These are phyloP conservation scores for Poeciliopsis presidionis DNA, from an alignment of 2,797 vertebrate species.

Conservation along the genomic window DNA sequence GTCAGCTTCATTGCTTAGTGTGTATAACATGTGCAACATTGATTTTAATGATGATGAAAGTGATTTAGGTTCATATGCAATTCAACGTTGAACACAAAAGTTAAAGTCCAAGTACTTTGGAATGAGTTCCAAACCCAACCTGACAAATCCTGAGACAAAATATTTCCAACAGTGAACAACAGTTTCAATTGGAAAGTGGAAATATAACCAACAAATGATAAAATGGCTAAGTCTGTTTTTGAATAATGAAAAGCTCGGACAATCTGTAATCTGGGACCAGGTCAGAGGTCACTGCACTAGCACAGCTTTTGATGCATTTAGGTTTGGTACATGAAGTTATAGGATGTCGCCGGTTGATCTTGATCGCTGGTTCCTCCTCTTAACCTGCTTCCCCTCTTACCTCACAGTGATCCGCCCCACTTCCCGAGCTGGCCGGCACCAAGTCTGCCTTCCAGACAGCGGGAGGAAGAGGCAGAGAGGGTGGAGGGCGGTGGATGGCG, in stretches of 20 bases:
- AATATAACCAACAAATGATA: neutral
- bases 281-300: constrained; percentile 18
- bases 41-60: neutral
- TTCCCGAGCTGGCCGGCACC: constrained; percentile 33
- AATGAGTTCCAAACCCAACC: neutral
- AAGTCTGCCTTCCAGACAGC: constrained; percentile 41
- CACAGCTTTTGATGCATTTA: constrained; percentile 6
- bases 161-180: neutral
- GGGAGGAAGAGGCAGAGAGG: neutral
- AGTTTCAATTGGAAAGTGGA: neutral
- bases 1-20: neutral
- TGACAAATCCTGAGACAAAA: neutral
- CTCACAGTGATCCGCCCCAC: constrained; percentile 57
- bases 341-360: constrained; percentile 53
- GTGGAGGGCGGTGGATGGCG: constrained; percentile 21
- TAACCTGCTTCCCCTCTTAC: constrained; percentile 61
- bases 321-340: constrained; percentile 37
- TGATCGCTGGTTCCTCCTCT: constrained; percentile 62
- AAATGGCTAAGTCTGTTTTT: neutral
- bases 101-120: neutral
- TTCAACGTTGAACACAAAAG: neutral
- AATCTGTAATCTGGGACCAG: constrained; percentile 30
- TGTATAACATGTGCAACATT: neutral
- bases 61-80: neutral
- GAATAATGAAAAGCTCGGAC: constrained; percentile 24